Evolutionary conservation across 2,888 invertebrate genomes (phyloP).

Genomic region (Latrodectus elegans): DNA sequence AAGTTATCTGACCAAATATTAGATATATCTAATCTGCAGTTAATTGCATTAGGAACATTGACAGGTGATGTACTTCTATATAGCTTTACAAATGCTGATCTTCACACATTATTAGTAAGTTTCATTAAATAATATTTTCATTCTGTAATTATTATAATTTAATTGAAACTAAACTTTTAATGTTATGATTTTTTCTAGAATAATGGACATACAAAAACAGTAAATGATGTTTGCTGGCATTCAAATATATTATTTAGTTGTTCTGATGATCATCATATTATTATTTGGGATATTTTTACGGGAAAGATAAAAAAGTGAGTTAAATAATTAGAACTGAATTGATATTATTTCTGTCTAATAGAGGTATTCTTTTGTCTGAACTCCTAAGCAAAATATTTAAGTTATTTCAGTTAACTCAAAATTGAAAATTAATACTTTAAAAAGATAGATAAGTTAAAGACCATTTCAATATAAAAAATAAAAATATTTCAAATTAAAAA

Average conservation of each 20-base stretch:
- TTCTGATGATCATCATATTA: constrained; percentile 78
- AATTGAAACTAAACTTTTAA: not conserved
- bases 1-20: constrained; percentile 73
- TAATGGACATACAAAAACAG: constrained; percentile 78
- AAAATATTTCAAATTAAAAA: too few relatives aligned
- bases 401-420: too few relatives aligned
- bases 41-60: constrained; percentile 84
- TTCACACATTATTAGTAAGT: constrained; percentile 77
- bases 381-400: too few relatives aligned
- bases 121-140: not conserved
- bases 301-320: constrained; percentile 77
- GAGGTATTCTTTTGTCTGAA: too few relatives aligned
- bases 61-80: constrained; percentile 84
- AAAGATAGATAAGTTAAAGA: too few relatives aligned
- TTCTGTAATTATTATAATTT: not conserved
- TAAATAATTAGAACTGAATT: not conserved
- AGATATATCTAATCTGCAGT: constrained; percentile 71
- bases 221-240: constrained; percentile 81
- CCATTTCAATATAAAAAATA: too few relatives aligned
- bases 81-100: constrained; percentile 81
- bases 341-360: not conserved
- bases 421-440: too few relatives aligned
- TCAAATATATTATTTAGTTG: constrained; percentile 78
- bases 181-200: constrained; percentile 21
- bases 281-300: constrained; percentile 75